Evolutionary conservation across 2,113 vertebrate genomes (phyloP).

Genomic region (Cervus canadensis): DNA sequence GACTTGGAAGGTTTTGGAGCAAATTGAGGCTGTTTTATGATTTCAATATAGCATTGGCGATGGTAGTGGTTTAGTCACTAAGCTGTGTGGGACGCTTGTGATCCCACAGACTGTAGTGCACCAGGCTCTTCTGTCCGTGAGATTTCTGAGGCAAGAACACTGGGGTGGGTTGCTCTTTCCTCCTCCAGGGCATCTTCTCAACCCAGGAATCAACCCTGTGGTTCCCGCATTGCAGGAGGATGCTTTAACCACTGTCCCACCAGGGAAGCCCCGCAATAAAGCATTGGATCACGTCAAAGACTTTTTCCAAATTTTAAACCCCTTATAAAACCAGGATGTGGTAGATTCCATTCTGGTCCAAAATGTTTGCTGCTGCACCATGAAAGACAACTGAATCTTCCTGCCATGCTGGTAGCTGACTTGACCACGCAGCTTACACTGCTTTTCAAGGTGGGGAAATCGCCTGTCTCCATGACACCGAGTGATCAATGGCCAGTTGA

Average conservation of each 20-base stretch:
- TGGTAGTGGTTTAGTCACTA: too few relatives aligned
- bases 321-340: neutral
- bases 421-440: neutral
- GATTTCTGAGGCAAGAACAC: neutral
- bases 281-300: neutral
- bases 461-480: neutral
- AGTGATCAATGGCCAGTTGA: neutral
- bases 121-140: neutral
- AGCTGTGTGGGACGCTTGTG: neutral
- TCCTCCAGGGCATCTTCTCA: neutral
- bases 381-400: neutral
- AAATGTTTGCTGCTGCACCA: neutral
- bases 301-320: neutral
- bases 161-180: neutral
- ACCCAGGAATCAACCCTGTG: neutral
- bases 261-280: neutral
- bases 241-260: neutral
- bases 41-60: too few relatives aligned
- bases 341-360: neutral
- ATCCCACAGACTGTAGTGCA: accelerated
- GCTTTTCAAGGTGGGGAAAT: neutral
- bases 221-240: neutral
- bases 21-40: neutral
- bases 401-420: neutral
- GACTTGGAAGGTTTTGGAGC: neutral